Base-by-base conservation (phyloP, 2,113 vertebrate genomes). In the Spermophilus dauricus region DNA sequence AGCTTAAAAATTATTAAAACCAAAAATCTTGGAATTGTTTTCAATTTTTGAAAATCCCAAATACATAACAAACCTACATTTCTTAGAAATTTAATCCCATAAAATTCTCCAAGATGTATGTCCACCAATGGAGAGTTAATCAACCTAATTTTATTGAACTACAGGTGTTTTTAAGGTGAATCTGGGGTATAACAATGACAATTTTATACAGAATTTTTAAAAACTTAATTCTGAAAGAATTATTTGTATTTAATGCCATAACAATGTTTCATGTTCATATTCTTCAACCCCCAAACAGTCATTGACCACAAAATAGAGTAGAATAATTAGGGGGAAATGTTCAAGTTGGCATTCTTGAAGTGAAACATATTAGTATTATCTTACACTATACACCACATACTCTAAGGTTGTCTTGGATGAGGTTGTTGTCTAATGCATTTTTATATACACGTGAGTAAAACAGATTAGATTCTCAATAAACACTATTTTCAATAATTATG, bases 171-270 rank as follows among this genome's bases (percentile, higher is more conserved):
- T 72, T 63, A 89, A 30, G 4, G 3, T 53, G 16, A 61, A 12
- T 58, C 37, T 75, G 67, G 28, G 77, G 1, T 30, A 24, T 5
- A 16, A 12, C 16, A 37, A 75, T 34, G 4, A 17, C 8, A n/a
- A 61, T 51, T 1, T 51, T 28, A 51, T 0, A 81, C 0, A 18
- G 8, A 45, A 30, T 86, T 77, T 65, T 94, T 0, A 30, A 67
- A 67, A 89, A 18, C 0, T 51, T 83, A 77, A 2, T n/a, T 7
- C 9, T 95, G 24, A 7, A 53, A 78, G 3, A 70, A 12, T 70
- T 86, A 26, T 70, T 92, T 96, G 2, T 51, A 78, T 81, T 73
- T 89, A 91, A 96, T 89, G 75, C 5, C 76, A 61, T 67, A 2
- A 58, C n/a, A 48, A 34, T 45, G 80, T 89, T 5, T 2, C 81